Base-by-base conservation (phyloP, 2,797 vertebrate species). In the Acrossocheilus fasciatus region DNA sequence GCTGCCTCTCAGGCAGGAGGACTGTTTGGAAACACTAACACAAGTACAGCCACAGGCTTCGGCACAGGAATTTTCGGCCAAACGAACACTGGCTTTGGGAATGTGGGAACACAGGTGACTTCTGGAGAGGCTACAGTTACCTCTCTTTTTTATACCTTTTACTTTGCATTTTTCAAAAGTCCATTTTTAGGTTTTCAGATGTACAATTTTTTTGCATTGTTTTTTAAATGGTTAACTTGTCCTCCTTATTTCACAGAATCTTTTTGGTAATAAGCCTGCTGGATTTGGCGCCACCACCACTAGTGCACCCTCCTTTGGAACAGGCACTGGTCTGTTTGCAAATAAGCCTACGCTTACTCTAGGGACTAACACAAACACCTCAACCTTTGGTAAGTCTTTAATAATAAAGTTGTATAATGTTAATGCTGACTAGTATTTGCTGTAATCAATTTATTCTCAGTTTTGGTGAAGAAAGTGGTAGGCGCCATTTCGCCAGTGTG, bases 211-310 rank as follows among this genome's bases (percentile, higher is more conserved):
- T 20, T 34, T 36, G 9, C 17, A 2, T n/a, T n/a, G 11, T 39
- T 79, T 12, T 15, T 34, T 66, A 11, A 30, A 50, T 64, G n/a
- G 6, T 30, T 26, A 52, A 30, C 15, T 34, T 18, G 20, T 30
- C 62, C 2, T 57, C 5, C 36, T 39, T 72, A 52, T 83, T 78
- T 23, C 7, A 86, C 95, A 96, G 95, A 97, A 95, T 90, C 92
- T 99, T 87, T 99, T 99, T 88, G 97, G 97, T 30, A 98, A 95
- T 93, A 99, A 99, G 89, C 93, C 98, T 1, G 91, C 96, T 0
- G 96, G 96, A 45, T 99, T 99, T 73, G 98, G 98, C 82, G 93
- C 97, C 91, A 98, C 98, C 82, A 99, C 98, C 10, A 99, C 98
- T 89, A 99, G 97, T 3, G 96, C 98, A 9, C 95, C 97, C 1